These are phyloP conservation scores for Oncorhynchus masou DNA, from an alignment of 2,113 vertebrate genomes.

Conservation along the genomic window DNA sequence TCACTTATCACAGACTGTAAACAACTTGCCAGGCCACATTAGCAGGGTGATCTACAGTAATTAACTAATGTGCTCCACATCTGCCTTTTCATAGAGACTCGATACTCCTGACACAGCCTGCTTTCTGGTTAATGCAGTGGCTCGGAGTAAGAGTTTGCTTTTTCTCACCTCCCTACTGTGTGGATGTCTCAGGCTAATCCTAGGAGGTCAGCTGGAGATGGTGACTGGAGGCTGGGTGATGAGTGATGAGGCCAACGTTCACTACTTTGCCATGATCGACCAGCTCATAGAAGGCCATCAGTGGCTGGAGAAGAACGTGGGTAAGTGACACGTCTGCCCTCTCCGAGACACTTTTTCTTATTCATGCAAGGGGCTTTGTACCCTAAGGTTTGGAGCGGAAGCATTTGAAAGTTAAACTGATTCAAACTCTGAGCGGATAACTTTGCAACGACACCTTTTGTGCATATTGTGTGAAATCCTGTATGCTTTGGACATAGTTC, in stretches of 20 bases:
- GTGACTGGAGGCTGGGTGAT: constrained; percentile 98
- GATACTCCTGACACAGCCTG: constrained; percentile 49
- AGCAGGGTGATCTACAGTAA: too few species aligned
- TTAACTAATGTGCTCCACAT: not conserved
- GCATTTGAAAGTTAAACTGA: too few species aligned
- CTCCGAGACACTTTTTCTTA: not conserved
- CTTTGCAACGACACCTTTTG: too few species aligned
- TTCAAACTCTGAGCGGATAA: constrained; percentile 34
- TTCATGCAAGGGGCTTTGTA: too few species aligned
- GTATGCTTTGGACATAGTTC: constrained; percentile 77
- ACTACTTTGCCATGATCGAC: constrained; percentile 97
- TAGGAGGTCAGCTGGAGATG: constrained; percentile 91
- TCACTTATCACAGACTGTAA: too few species aligned
- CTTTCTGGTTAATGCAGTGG: constrained; percentile 44
- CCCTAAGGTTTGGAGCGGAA: too few species aligned
- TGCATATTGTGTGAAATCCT: too few species aligned
- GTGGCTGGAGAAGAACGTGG: constrained; percentile 94
- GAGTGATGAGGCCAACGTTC: constrained; percentile 93
- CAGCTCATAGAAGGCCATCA: constrained; percentile 98
- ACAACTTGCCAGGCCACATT: too few species aligned
- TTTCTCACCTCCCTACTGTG: constrained; percentile 47
- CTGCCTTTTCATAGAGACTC: not conserved
- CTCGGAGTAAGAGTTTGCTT: constrained; percentile 39
- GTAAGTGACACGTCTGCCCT: constrained; percentile 67
- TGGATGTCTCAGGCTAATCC: constrained; percentile 65